Conservation (phyloP, 2,888 invertebrate species). For the Drosophila nigritarsus region DNA sequence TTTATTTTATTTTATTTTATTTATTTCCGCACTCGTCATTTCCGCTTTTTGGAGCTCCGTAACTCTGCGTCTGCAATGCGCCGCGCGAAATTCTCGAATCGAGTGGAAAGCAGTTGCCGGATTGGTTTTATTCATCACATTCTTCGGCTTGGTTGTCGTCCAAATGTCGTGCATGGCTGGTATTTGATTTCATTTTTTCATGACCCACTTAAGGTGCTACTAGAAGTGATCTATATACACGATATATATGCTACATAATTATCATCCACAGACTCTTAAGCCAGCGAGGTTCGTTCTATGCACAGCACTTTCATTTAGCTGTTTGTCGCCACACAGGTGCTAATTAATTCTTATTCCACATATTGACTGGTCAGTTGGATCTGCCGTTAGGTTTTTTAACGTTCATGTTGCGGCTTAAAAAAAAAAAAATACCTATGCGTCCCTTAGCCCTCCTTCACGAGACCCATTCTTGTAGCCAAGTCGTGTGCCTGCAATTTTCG, state of each 20-base stretch:
- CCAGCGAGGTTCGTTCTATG: conserved; percentile 7
- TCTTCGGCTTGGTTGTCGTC: neutral
- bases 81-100: conserved; percentile 61
- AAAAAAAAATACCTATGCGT: neutral
- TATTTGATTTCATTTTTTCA: conserved; percentile 76
- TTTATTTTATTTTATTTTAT: conserved; percentile 8
- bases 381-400: conserved; percentile 69
- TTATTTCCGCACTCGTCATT: conserved; percentile 46
- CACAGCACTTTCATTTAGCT: conserved; percentile 74
- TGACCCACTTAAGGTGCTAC: conserved; percentile 77
- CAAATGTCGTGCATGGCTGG: conserved; percentile 1
- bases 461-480: neutral
- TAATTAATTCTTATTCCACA: conserved; percentile 79
- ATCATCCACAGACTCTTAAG: conserved; percentile 10
- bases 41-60: conserved; percentile 47
- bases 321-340: conserved; percentile 56
- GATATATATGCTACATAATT: conserved; percentile 1
- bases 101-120: conserved; percentile 23
- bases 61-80: conserved; percentile 38
- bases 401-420: neutral
- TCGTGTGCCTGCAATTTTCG: conserved; percentile 68
- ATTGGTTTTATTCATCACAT: conserved; percentile 66
- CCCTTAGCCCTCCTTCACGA: neutral
- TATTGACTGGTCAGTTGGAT: conserved; percentile 33
- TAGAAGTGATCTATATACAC: conserved; percentile 74